phyloP scores from a whole-genome alignment of 2,797 vertebrate genomes.

The Microchirus variegatus region DNA sequence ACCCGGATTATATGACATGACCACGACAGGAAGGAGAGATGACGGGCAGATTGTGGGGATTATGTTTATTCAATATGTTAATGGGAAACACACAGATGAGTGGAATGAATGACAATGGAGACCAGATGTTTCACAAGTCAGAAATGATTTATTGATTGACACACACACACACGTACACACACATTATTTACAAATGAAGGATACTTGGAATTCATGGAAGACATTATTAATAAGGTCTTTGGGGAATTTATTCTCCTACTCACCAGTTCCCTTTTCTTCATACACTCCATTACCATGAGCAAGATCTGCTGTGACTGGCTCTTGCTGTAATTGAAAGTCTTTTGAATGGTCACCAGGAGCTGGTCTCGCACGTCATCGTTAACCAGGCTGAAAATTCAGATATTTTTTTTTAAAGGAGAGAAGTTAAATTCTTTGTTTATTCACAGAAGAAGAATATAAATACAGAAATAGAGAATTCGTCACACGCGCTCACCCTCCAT shows the following conservation, averaged over 20 bases:
- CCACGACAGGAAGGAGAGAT: conserved; percentile 52
- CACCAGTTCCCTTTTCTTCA: conserved; percentile 98
- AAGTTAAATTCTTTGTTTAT: neutral
- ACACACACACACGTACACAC: conserved; percentile 23
- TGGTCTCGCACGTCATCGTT: conserved; percentile 94
- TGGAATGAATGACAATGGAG: conserved; percentile 66
- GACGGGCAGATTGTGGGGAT: conserved; percentile 59
- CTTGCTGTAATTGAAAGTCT: conserved; percentile 96
- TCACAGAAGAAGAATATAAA: too few species aligned
- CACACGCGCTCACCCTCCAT: conserved; percentile 87
- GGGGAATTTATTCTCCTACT: conserved; percentile 70
- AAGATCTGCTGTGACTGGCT: conserved; percentile 94
- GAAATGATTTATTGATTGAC: conserved; percentile 68
- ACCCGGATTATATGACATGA: conserved; percentile 44
- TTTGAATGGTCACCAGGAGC: conserved; percentile 96
- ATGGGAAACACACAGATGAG: conserved; percentile 59
- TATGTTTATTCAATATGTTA: conserved; percentile 77
- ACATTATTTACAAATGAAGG: conserved; percentile 21
- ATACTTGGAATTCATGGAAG: conserved; percentile 1
- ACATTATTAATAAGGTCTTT: neutral
- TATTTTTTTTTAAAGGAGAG: too few species aligned
- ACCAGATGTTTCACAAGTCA: conserved; percentile 55
- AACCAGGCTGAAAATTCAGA: conserved; percentile 80
- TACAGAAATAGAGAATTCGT: neutral
- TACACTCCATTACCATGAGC: conserved; percentile 95